Percentiles rank a stretch among this genome's conserved stretches.
Conservation (phyloP, 2,113 vertebrate species). For the Centropus bengalensis region DNA sequence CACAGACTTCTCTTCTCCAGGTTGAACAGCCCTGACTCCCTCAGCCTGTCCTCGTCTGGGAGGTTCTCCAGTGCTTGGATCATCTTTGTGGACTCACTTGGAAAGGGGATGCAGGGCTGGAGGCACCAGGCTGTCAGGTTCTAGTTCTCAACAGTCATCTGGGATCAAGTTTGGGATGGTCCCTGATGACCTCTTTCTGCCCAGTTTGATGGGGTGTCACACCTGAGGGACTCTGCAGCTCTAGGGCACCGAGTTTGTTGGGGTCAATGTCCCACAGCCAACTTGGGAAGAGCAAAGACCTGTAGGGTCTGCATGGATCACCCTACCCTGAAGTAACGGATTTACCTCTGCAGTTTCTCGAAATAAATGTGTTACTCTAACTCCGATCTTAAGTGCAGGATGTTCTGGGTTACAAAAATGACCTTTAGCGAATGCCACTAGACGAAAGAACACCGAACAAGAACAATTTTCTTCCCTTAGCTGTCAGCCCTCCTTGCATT, state of each 20-base stretch:
- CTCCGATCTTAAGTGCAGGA: neutral
- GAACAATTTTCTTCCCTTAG: neutral
- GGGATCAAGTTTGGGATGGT: neutral
- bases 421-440: neutral
- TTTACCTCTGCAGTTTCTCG: neutral
- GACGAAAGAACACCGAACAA: neutral
- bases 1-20: no score
- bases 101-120: neutral
- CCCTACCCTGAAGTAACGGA: neutral
- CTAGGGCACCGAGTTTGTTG: rapidly evolving
- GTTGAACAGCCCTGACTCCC: no score
- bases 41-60: no score
- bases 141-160: neutral
- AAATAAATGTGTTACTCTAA: neutral
- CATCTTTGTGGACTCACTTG: no score
- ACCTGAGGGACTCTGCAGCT: neutral
- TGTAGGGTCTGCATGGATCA: neutral
- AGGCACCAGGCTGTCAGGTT: neutral
- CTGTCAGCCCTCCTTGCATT: neutral
- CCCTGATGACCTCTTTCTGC: neutral
- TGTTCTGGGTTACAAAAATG: neutral
- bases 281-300: neutral
- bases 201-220: no score
- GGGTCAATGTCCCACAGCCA: neutral
- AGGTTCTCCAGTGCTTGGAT: no score